These are phyloP conservation scores for Podarcis muralis DNA, from an alignment of 2,113 vertebrate species.

Conservation along the genomic window DNA sequence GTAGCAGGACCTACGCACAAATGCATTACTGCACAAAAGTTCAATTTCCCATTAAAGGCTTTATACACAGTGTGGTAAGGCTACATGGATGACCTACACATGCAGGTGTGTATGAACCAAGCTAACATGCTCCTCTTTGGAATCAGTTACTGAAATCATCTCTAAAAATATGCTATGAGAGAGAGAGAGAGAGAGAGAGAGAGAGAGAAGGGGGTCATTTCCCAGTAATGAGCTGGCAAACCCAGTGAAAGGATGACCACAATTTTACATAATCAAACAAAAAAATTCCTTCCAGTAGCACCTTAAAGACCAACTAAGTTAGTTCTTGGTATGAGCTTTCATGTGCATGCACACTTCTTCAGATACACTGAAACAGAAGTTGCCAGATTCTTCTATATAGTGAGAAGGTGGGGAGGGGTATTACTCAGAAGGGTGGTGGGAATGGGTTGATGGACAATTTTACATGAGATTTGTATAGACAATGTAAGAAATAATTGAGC, in stretches of 20 bases:
- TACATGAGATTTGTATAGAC: conserved; percentile 35
- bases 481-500: conserved; percentile 49
- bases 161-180: neutral
- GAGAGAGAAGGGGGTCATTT: neutral
- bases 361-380: too few relatives aligned
- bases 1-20: neutral
- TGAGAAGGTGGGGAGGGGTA: too few relatives aligned
- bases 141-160: neutral
- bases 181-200: neutral
- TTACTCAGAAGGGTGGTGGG: too few relatives aligned
- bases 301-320: too few relatives aligned
- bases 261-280: conserved; percentile 41
- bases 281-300: too few relatives aligned
- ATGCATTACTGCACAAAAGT: neutral
- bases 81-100: neutral
- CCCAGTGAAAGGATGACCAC: conserved; percentile 30
- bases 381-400: too few relatives aligned
- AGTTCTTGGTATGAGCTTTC: too few relatives aligned
- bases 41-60: neutral
- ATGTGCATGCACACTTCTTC: too few relatives aligned
- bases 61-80: neutral
- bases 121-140: neutral
- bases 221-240: conserved; percentile 53
- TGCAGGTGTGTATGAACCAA: neutral
- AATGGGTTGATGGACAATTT: too few relatives aligned